These are phyloP conservation scores for Sebastolobus alascanus DNA, from an alignment of 2,797 vertebrate genomes.

Conservation along the genomic window DNA sequence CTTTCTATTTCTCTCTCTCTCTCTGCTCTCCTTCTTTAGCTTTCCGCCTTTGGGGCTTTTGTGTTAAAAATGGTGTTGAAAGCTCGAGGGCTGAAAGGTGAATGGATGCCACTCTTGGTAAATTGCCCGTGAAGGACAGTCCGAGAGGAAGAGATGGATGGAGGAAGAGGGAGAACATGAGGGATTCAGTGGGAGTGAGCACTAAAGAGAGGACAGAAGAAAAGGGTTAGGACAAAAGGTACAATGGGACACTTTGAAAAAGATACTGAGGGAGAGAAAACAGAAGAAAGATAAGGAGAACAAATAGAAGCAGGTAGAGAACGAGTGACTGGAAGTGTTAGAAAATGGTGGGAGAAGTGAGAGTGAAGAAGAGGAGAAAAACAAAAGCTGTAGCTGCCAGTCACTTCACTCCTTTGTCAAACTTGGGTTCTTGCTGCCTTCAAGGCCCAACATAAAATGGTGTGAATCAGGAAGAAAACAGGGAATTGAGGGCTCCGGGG, in stretches of 20 bases:
- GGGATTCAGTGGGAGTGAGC: slow-evolving; percentile 26
- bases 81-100: slow-evolving; percentile 62
- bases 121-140: slow-evolving; percentile 78
- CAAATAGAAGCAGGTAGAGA: background rate
- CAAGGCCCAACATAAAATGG: slow-evolving; percentile 57
- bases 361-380: background rate
- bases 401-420: slow-evolving; percentile 60
- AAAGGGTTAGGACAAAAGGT: slow-evolving; percentile 15
- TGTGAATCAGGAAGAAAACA: slow-evolving; percentile 57
- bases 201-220: slow-evolving; percentile 22
- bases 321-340: background rate
- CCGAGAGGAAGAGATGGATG: slow-evolving; percentile 32
- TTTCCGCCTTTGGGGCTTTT: slow-evolving; percentile 50
- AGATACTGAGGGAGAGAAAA: background rate
- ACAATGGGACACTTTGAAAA: slow-evolving; percentile 24
- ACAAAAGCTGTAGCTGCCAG: slow-evolving; percentile 42
- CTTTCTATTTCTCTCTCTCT: slow-evolving; percentile 15
- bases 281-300: slow-evolving; percentile 5
- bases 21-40: slow-evolving; percentile 22
- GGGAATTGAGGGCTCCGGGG: slow-evolving; percentile 62
- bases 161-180: slow-evolving; percentile 34
- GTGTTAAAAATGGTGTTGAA: slow-evolving; percentile 69
- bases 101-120: slow-evolving; percentile 67
- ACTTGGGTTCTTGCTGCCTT: slow-evolving; percentile 52
- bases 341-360: slow-evolving; percentile 5